Evolutionary conservation across 2,888 invertebrate species (phyloP), one percentile per base, ranked within the genome.

Genomic region (Alloscopus bannaensis): DNA sequence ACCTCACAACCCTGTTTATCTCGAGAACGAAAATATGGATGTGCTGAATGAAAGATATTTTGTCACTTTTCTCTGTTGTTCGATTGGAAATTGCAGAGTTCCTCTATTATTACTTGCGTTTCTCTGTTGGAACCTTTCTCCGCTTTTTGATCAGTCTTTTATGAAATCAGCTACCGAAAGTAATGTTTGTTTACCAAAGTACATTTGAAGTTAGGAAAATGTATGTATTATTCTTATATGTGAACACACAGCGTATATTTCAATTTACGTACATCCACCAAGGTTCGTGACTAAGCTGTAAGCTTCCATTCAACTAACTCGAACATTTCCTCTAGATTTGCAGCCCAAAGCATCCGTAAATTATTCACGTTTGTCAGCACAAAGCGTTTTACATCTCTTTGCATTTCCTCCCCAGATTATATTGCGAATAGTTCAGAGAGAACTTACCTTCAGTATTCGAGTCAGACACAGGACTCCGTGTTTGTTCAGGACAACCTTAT

Each of bases 341-440:
- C 24, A 64, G 64, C 64, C 64, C n/a, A 52, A 64, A 72, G 64
- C 55, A 55, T 72, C 31, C 55, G 72, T 55, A 72, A 72, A 64
- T 72, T 64, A 64, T 72, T 72, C 64, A 65, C 55, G 64, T 55
- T 64, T 64, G 72, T 65, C 72, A 72, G 72, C 72, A 64, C 64
- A 55, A 64, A 52, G 60, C 72, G 62, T 62, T 72, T 65, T 72
- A 64, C 57, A 72, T 55, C 52, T 55, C 64, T 47, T 42, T 62
- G 55, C 64, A 72, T 64, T 72, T 72, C 55, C 64, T 64, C 29
- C 29, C 42, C 52, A 64, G 72, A 65, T 72, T 72, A 64, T 24
- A 24, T 40, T 55, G 6, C 40, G n/a, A n/a, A n/a, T n/a, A n/a
- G n/a, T n/a, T n/a, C n/a, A n/a, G n/a, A n/a, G n/a, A n/a, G n/a